Percentiles rank a stretch among this genome's conserved stretches.
These are phyloP conservation scores for Conistra vaccinii DNA, from an alignment of 2,888 invertebrate species.

Conservation along the genomic window DNA sequence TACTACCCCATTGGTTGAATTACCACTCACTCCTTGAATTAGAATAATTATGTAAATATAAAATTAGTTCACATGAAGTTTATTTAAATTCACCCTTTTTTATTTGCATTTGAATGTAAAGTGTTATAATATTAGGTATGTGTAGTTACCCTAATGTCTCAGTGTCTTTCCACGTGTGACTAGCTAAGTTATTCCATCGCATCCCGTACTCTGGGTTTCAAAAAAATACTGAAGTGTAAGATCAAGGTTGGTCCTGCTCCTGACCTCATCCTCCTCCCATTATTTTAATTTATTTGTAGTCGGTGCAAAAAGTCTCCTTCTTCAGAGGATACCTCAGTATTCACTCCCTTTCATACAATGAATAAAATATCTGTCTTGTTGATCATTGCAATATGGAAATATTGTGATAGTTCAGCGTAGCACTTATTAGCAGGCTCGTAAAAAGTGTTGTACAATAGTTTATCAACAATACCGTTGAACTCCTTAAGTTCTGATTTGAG, in stretches of 20 bases:
- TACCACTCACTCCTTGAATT: neutral
- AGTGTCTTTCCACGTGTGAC: neutral
- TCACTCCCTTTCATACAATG: neutral
- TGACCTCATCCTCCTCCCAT: too few species aligned
- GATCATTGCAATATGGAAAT: too few species aligned
- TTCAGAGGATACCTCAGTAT: neutral
- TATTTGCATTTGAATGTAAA: conserved; percentile 47
- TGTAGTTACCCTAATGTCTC: neutral
- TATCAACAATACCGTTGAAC: too few species aligned
- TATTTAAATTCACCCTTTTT: conserved; percentile 63
- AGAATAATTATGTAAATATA: conserved; percentile 20
- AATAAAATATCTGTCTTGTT: too few species aligned
- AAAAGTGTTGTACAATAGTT: too few species aligned
- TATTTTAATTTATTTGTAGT: neutral
- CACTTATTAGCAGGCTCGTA: too few species aligned
- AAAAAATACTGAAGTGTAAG: neutral
- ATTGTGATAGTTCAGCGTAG: too few species aligned
- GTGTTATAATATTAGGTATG: conserved; percentile 6
- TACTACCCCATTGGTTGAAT: conserved; percentile 4
- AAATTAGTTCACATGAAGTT: conserved; percentile 38
- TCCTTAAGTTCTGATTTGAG: too few species aligned
- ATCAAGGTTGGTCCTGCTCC: neutral
- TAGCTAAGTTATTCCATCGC: neutral
- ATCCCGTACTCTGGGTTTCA: neutral
- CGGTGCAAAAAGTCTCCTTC: neutral